Evolutionary conservation across 1,140 invertebrate species (phyloP).

Genomic region (Megathymus violae): DNA sequence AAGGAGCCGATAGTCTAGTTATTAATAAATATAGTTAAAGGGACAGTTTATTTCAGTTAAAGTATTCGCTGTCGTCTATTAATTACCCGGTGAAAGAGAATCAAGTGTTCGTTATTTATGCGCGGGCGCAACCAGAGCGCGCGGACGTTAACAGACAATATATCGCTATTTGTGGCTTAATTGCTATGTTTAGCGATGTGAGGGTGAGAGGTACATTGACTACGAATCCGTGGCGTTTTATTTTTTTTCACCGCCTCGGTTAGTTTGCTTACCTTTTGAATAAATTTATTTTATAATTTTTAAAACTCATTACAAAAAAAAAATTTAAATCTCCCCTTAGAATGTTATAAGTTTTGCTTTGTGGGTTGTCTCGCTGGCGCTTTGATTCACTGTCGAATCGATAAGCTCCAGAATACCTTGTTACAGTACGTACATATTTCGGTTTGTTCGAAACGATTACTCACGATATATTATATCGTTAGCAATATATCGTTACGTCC

Average conservation of each 20-base stretch:
- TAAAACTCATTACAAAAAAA: too few species aligned
- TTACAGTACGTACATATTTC: too few species aligned
- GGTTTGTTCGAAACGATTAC: too few species aligned
- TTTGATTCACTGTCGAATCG: too few species aligned
- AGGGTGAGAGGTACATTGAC: background rate
- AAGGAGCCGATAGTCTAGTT: conserved; percentile 3
- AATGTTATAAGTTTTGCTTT: too few species aligned
- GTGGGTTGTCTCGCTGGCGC: too few species aligned
- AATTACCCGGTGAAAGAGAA: conserved; percentile 21
- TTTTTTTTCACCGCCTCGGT: background rate
- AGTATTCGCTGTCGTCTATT: conserved; percentile 24
- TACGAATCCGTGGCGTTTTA: background rate
- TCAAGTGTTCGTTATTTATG: conserved; percentile 38
- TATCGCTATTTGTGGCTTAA: conserved; percentile 39
- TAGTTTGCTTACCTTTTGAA: background rate
- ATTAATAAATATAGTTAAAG: conserved; percentile 18
- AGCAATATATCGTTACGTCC: too few species aligned
- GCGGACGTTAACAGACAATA: conserved; percentile 41
- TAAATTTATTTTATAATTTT: conserved; percentile 1
- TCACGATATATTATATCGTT: too few species aligned
- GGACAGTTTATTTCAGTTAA: conserved; percentile 23
- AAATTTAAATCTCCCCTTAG: too few species aligned
- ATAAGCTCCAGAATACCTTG: too few species aligned
- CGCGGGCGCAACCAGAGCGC: conserved; percentile 31
- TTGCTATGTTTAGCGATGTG: conserved; percentile 22